Percentiles rank a stretch among this genome's conserved stretches.
These are phyloP conservation scores for Diaperis boleti DNA, from an alignment of 2,888 invertebrate species.

Conservation along the genomic window DNA sequence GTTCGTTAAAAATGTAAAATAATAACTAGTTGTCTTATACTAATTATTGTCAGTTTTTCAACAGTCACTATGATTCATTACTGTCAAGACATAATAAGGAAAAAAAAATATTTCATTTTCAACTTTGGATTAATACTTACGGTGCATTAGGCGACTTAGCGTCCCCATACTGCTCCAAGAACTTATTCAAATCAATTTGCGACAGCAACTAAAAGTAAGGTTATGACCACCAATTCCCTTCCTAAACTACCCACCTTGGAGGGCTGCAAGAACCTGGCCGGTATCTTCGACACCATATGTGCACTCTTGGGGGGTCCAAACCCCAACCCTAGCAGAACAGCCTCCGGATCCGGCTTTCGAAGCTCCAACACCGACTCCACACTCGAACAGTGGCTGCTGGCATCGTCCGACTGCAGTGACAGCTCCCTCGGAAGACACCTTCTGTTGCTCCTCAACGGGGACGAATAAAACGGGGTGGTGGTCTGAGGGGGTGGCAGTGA, in stretches of 20 bases:
- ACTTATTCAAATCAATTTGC: slow-evolving; percentile 63
- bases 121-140: slow-evolving; percentile 27
- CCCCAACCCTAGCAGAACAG: slow-evolving; percentile 84
- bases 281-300: slow-evolving; percentile 82
- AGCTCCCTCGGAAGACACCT: slow-evolving; percentile 60
- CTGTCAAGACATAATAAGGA: too few relatives aligned
- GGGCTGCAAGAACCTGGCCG: slow-evolving; percentile 84
- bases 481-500: slow-evolving; percentile 45
- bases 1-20: too few relatives aligned
- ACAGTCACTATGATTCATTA: too few relatives aligned
- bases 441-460: slow-evolving; percentile 40
- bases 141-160: slow-evolving; percentile 46
- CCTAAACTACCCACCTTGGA: too few relatives aligned
- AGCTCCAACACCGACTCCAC: slow-evolving; percentile 87
- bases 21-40: too few relatives aligned
- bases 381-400: slow-evolving; percentile 78
- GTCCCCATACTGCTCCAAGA: slow-evolving; percentile 62
- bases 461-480: slow-evolving; percentile 30
- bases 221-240: slow-evolving; percentile 20
- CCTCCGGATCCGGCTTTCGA: slow-evolving; percentile 89
- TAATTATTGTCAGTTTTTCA: too few relatives aligned
- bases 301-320: slow-evolving; percentile 81
- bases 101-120: background rate
- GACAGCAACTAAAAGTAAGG: slow-evolving; percentile 58
- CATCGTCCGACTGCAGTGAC: slow-evolving; percentile 65